Conservation (phyloP, 1,140 invertebrate genomes). For the Temnothorax nylanderi region DNA sequence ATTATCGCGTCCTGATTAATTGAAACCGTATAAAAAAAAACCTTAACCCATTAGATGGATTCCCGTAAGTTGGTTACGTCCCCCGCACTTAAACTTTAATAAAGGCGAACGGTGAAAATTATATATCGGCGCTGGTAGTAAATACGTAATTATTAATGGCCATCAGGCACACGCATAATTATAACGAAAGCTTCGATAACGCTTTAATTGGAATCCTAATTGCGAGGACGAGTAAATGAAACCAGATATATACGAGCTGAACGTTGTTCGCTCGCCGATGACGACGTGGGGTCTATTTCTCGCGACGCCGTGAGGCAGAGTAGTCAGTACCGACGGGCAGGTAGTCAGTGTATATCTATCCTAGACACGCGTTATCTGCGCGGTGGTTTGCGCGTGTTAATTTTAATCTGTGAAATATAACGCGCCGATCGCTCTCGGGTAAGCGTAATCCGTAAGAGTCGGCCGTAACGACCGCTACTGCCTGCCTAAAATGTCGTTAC, state of each 20-base stretch:
- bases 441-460: conserved; percentile 41
- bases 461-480: conserved; percentile 6
- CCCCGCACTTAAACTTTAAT: conserved; percentile 44
- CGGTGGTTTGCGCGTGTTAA: conserved; percentile 39
- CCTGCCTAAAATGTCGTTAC: conserved; percentile 60
- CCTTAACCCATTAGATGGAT: not conserved
- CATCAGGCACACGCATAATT: conserved; percentile 48
- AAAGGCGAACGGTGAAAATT: conserved; percentile 56
- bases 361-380: conserved; percentile 48
- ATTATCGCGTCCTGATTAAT: not conserved
- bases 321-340: conserved; percentile 43
- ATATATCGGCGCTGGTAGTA: conserved; percentile 29
- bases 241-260: conserved; percentile 48
- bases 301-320: conserved; percentile 64
- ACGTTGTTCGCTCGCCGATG: conserved; percentile 17
- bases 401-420: conserved; percentile 67
- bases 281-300: conserved; percentile 55
- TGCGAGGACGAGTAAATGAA: conserved; percentile 67
- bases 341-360: conserved; percentile 34
- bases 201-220: conserved; percentile 73
- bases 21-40: not conserved
- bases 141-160: conserved; percentile 67
- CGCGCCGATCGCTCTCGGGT: conserved; percentile 28
- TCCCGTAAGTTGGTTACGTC: conserved; percentile 26
- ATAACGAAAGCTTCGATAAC: conserved; percentile 68